Percentiles rank a stretch among this genome's conserved stretches.
Evolutionary conservation across 1,140 invertebrate species (phyloP).

Genomic region (Bombus superbus): DNA sequence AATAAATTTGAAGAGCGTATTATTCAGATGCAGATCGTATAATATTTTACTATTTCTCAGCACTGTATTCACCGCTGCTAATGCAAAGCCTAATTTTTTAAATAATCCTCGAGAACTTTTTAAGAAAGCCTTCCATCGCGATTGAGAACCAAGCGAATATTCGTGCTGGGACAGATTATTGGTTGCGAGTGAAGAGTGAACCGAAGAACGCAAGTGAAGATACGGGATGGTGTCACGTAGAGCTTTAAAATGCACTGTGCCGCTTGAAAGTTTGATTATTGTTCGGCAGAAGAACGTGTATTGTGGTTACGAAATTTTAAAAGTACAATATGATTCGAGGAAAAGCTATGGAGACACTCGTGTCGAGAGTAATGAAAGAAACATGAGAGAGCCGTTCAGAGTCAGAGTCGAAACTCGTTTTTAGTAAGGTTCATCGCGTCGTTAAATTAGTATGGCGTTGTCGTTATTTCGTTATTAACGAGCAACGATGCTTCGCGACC

Average conservation of each 20-base stretch:
- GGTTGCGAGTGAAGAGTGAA: neutral
- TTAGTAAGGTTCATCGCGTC: no score
- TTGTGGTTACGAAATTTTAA: no score
- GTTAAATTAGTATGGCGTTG: no score
- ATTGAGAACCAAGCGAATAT: neutral
- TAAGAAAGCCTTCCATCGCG: neutral
- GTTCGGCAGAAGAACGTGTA: neutral
- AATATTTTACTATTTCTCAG: neutral
- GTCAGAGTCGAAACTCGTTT: no score
- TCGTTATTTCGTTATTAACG: no score
- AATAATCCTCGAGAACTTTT: neutral
- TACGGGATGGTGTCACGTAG: no score
- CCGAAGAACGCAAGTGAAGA: neutral
- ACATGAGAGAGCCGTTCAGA: no score
- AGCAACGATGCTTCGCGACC: no score
- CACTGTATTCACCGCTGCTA: neutral
- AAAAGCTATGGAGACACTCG: no score
- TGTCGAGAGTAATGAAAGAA: no score
- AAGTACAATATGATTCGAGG: no score
- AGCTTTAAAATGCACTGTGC: no score
- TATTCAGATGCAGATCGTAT: neutral
- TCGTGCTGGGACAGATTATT: neutral
- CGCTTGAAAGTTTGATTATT: neutral
- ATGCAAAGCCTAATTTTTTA: neutral
- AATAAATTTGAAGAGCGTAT: neutral